phyloP scores from a whole-genome alignment of 2,113 vertebrate genomes.

The Cephalopholis sonnerati region DNA sequence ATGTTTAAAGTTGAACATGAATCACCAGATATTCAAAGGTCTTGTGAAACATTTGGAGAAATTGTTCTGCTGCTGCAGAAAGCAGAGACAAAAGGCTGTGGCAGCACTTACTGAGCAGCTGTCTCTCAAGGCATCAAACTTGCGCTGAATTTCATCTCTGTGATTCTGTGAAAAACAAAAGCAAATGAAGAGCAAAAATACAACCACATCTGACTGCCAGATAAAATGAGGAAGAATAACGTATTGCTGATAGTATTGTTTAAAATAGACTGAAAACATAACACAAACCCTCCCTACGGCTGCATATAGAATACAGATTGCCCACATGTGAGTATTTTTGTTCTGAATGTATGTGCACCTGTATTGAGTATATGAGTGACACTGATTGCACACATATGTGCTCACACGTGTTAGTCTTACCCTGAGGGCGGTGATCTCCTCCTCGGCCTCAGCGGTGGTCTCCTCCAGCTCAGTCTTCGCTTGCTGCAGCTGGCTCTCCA shows the following conservation, averaged over 20 bases:
- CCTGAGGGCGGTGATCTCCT: slow-evolving; percentile 97
- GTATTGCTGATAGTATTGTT: background rate
- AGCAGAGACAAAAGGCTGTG: slow-evolving; percentile 29
- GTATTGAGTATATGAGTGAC: slow-evolving; percentile 6
- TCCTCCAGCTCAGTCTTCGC: slow-evolving; percentile 98
- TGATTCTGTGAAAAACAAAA: slow-evolving; percentile 69
- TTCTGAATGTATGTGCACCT: slow-evolving; percentile 7
- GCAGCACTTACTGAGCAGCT: slow-evolving; percentile 96
- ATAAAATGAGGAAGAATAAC: background rate
- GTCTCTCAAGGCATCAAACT: slow-evolving; percentile 99
- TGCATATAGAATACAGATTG: background rate
- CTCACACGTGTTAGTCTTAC: slow-evolving; percentile 79
- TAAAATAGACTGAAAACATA: background rate
- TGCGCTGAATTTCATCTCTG: slow-evolving; percentile 98
- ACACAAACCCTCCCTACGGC: background rate
- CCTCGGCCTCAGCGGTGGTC: slow-evolving; percentile 97
- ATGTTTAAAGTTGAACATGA: slow-evolving; percentile 13
- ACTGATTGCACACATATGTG: background rate
- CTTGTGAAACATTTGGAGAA: slow-evolving; percentile 8
- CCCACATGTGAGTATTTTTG: background rate
- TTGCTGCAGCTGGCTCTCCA: slow-evolving; percentile 96
- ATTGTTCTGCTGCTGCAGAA: background rate
- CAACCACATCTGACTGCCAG: background rate
- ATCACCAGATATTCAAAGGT: slow-evolving; percentile 22
- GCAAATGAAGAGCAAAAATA: slow-evolving; percentile 4